phyloP scores from a whole-genome alignment of 1,140 invertebrate genomes.

The Frieseomelitta varia region DNA sequence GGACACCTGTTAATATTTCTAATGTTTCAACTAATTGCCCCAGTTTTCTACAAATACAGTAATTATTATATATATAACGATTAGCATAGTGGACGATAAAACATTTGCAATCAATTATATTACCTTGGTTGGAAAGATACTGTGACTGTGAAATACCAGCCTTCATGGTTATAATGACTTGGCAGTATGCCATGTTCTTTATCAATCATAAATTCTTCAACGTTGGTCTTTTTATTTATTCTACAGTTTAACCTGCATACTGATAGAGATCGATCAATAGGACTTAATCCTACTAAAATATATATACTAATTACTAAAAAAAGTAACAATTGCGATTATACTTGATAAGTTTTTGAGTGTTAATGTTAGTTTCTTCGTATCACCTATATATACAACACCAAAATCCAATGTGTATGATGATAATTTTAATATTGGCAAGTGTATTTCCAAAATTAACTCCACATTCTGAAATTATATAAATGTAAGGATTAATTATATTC shows the following conservation, averaged over 20 bases:
- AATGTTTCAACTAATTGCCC: conserved; percentile 20
- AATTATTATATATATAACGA: background rate
- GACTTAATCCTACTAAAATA: background rate
- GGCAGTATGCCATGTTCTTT: conserved; percentile 19
- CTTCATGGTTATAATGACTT: background rate
- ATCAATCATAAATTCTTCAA: conserved; percentile 44
- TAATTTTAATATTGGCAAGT: conserved; percentile 50
- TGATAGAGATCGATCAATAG: conserved; percentile 1
- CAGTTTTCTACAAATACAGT: conserved; percentile 9
- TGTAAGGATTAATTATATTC: background rate
- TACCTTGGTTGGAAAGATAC: conserved; percentile 58
- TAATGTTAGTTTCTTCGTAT: conserved; percentile 44
- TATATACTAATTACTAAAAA: background rate
- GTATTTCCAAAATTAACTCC: conserved; percentile 54
- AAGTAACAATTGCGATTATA: conserved; percentile 24
- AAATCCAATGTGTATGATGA: conserved; percentile 57
- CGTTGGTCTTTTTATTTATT: conserved; percentile 24
- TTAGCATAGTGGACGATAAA: background rate
- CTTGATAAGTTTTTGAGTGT: conserved; percentile 57
- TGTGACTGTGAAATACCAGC: conserved; percentile 22
- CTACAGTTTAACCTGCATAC: conserved; percentile 22
- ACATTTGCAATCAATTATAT: background rate
- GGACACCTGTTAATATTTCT: conserved; percentile 32
- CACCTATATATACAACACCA: conserved; percentile 43
- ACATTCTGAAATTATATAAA: conserved; percentile 34